A percentile compares a stretch with the other conserved stretches of the same genome.
phyloP scores from a whole-genome alignment of 2,888 invertebrate genomes.

The Lottia scabra region DNA sequence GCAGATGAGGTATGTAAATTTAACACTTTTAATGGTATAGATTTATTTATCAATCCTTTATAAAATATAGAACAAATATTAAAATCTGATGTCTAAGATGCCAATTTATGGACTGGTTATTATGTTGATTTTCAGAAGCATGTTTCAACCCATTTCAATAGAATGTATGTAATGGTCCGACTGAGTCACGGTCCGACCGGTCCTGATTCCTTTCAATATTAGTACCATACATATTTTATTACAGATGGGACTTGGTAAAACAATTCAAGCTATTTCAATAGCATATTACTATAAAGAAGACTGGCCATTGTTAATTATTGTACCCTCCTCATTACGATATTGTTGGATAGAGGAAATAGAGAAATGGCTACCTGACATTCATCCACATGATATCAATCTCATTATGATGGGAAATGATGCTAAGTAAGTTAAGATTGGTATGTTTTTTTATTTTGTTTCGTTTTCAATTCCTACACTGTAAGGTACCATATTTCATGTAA shows the following conservation, averaged over 20 bases:
- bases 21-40: too few species aligned
- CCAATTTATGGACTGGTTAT: too few species aligned
- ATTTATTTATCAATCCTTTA: too few species aligned
- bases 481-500: too few species aligned
- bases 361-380: constrained; percentile 64
- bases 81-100: too few species aligned
- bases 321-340: constrained; percentile 63
- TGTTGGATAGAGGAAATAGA: constrained; percentile 67
- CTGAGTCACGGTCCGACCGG: too few species aligned
- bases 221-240: not conserved
- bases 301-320: constrained; percentile 66
- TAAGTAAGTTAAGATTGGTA: constrained; percentile 36
- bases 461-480: not conserved
- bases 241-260: constrained; percentile 71
- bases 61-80: too few species aligned
- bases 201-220: too few species aligned
- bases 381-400: constrained; percentile 62
- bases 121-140: too few species aligned
- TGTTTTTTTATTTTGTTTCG: not conserved
- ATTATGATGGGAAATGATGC: constrained; percentile 59
- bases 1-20: not conserved
- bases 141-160: too few species aligned
- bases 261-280: constrained; percentile 63
- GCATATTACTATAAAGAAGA: constrained; percentile 60
- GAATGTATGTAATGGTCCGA: too few species aligned